These are phyloP conservation scores for Mustelus asterias DNA, from an alignment of 2,113 vertebrate genomes.

Conservation along the genomic window DNA sequence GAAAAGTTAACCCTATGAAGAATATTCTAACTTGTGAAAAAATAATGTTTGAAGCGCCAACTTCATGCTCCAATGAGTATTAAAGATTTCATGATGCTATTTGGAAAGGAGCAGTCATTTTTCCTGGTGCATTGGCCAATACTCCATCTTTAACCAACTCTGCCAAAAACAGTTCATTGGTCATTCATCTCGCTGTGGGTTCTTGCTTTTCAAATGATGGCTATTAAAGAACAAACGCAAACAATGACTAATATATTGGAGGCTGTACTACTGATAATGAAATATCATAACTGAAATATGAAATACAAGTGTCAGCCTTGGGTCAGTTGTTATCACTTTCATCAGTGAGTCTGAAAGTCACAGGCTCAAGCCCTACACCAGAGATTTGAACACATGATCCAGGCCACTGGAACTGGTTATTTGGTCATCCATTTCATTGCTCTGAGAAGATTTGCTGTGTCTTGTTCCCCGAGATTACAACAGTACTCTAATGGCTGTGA, in stretches of 20 bases:
- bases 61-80: not conserved
- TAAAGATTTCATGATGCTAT: not conserved
- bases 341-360: not conserved
- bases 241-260: not conserved
- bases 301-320: not conserved
- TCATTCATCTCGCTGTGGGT: not conserved
- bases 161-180: not conserved
- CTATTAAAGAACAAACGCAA: not conserved
- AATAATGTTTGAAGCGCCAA: not conserved
- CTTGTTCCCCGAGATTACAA: not conserved
- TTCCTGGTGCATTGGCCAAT: not conserved
- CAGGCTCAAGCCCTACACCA: not conserved
- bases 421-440: not conserved
- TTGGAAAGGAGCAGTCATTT: not conserved
- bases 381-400: not conserved
- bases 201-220: not conserved
- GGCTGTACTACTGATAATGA: not conserved
- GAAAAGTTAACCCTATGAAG: not conserved
- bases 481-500: not conserved
- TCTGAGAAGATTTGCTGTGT: not conserved
- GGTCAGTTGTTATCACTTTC: not conserved
- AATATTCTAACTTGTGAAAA: not conserved
- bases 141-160: not conserved
- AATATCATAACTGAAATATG: not conserved
- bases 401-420: not conserved